Evolutionary conservation across 2,797 vertebrate genomes (phyloP).

Genomic region (Nannoperca obscura): DNA sequence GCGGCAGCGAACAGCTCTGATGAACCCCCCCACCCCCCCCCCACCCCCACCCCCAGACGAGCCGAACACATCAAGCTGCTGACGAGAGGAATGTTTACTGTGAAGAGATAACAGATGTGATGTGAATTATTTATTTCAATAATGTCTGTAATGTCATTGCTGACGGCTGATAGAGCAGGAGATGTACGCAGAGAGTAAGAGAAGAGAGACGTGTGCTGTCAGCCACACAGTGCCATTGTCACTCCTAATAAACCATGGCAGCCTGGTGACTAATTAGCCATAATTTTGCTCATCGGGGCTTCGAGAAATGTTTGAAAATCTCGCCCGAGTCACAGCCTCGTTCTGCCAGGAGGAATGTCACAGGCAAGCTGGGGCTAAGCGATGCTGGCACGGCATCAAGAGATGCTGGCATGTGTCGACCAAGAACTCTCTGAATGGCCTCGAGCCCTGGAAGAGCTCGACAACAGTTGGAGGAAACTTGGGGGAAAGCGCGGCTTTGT

Average conservation of each 20-base stretch:
- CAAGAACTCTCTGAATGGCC: conserved; percentile 40
- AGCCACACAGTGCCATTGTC: conserved; percentile 62
- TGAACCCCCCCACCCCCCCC: no score
- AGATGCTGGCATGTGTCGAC: conserved; percentile 51
- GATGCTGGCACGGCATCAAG: conserved; percentile 63
- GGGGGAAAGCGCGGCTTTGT: neutral
- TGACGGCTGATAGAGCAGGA: conserved; percentile 39
- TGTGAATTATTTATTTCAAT: conserved; percentile 66
- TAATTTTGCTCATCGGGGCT: conserved; percentile 70
- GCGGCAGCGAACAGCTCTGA: no score
- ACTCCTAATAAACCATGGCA: conserved; percentile 69
- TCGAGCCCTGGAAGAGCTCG: conserved; percentile 33
- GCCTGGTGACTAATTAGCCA: conserved; percentile 74
- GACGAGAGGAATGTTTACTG: conserved; percentile 62
- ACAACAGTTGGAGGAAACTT: conserved; percentile 59
- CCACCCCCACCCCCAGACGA: no score
- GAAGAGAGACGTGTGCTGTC: conserved; percentile 44
- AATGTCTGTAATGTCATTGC: conserved; percentile 61
- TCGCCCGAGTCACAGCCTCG: conserved; percentile 52
- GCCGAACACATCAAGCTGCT: conserved; percentile 16
- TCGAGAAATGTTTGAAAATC: conserved; percentile 63
- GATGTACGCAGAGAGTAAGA: conserved; percentile 22
- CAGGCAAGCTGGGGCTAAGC: conserved; percentile 55
- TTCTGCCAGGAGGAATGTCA: conserved; percentile 73
- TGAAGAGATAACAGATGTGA: conserved; percentile 69